Conservation (phyloP, 2,113 vertebrate genomes). For the Onychostoma macrolepis region DNA sequence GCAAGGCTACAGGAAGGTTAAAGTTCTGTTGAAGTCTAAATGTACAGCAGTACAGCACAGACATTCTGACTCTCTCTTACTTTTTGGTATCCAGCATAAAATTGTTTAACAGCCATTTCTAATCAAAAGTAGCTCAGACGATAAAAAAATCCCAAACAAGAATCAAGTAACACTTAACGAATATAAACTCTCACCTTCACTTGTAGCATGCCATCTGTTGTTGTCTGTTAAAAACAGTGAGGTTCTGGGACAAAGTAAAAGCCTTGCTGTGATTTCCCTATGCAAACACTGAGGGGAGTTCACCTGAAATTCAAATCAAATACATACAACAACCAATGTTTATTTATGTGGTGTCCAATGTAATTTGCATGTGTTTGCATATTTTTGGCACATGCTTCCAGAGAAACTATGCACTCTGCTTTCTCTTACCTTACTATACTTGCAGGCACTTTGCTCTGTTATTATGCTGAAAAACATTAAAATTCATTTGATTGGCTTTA, state of each 20-base stretch:
- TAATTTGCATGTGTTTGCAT: conserved; percentile 73
- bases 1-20: conserved; percentile 56
- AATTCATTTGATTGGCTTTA: not conserved
- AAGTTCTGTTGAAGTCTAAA: conserved; percentile 17
- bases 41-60: not conserved
- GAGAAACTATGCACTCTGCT: conserved; percentile 18
- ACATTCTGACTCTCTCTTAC: not conserved
- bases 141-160: not conserved
- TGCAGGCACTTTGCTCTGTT: not conserved
- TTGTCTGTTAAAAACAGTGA: conserved; percentile 54
- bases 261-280: conserved; percentile 75
- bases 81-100: not conserved
- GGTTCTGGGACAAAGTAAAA: conserved; percentile 56
- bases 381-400: conserved; percentile 19
- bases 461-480: not conserved
- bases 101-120: not conserved
- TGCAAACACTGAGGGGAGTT: conserved; percentile 68
- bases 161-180: conserved; percentile 32
- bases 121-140: not conserved
- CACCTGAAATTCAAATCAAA: conserved; percentile 70
- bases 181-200: conserved; percentile 44
- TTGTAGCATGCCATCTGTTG: conserved; percentile 53
- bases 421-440: not conserved
- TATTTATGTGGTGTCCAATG: conserved; percentile 39
- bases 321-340: conserved; percentile 49